Percentiles rank a stretch among this genome's conserved stretches.
Evolutionary conservation across 2,113 vertebrate species (phyloP).

Genomic region (Otolemur garnettii): DNA sequence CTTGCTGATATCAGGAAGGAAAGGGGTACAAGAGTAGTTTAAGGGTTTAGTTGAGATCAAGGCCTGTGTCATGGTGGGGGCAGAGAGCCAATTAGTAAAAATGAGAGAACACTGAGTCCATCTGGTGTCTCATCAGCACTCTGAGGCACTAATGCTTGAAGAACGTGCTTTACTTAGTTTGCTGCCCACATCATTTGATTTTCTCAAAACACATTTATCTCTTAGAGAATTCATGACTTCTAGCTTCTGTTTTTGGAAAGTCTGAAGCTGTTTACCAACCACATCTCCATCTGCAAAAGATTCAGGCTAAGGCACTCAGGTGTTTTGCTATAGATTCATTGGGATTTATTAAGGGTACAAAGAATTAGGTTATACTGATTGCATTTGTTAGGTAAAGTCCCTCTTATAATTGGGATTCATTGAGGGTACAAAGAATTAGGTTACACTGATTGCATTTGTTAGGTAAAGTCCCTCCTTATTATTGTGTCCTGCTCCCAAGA

Average conservation of each 20-base stretch:
- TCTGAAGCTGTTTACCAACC: not conserved
- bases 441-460: no score
- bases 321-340: not conserved
- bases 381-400: no score
- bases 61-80: not conserved
- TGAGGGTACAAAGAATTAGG: no score
- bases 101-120: not conserved
- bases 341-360: no score
- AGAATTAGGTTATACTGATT: no score
- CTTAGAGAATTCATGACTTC: slow-evolving; percentile 21
- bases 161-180: slow-evolving; percentile 44
- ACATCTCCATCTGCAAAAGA: not conserved
- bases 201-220: slow-evolving; percentile 44
- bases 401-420: no score
- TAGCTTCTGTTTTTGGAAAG: slow-evolving; percentile 51
- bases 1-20: not conserved
- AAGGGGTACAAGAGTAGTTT: not conserved
- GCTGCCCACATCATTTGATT: slow-evolving; percentile 29
- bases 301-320: not conserved
- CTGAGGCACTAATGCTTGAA: not conserved
- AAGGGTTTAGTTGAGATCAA: not conserved
- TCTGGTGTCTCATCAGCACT: not conserved
- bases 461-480: no score
- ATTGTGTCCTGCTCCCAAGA: no score
- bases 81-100: not conserved